Conservation (phyloP, 2,113 vertebrate genomes). For the Corydoras sp. region DNA sequence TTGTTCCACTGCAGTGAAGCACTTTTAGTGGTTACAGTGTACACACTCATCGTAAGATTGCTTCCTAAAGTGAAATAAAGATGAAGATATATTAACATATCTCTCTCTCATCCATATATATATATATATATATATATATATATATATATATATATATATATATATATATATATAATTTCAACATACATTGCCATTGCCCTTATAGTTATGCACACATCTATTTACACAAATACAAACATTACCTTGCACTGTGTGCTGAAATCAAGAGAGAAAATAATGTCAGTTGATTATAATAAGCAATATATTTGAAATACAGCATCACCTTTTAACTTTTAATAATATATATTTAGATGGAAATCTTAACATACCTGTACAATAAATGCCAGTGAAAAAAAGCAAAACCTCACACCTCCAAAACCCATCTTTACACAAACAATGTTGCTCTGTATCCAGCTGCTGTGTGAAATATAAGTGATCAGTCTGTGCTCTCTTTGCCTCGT, state of each 20-base stretch:
- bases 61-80: constrained; percentile 39
- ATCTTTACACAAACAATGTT: constrained; percentile 30
- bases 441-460: not conserved
- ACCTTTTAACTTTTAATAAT: too few species aligned
- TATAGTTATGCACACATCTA: not conserved
- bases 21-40: constrained; percentile 61
- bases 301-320: too few species aligned
- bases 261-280: constrained; percentile 18
- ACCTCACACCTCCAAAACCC: constrained; percentile 46
- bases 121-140: not conserved
- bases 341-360: not conserved
- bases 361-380: constrained; percentile 57
- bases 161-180: not conserved
- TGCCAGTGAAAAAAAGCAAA: constrained; percentile 50
- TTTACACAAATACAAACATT: not conserved
- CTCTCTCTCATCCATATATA: not conserved
- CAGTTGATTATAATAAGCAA: too few species aligned
- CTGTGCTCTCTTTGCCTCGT: constrained; percentile 13
- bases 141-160: not conserved
- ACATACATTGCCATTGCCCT: not conserved
- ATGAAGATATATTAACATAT: not conserved
- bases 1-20: constrained; percentile 59
- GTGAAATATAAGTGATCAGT: constrained; percentile 9
- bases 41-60: constrained; percentile 42
- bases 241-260: constrained; percentile 21